Base-by-base conservation (phyloP, 2,797 vertebrate species). In the Sebastes itinus region DNA sequence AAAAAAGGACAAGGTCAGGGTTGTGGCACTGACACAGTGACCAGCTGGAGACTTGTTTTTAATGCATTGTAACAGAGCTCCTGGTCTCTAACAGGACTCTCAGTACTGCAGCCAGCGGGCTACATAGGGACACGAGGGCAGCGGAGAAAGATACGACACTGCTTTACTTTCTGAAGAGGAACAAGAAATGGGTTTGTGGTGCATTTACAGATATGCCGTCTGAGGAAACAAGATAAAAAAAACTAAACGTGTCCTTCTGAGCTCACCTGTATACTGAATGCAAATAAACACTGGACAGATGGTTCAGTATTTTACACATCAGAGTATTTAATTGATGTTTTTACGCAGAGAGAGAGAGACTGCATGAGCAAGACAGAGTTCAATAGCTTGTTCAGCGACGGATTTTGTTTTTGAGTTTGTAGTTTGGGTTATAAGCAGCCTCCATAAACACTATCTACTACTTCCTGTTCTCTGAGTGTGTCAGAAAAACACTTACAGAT, bases 21-120 rank as follows among this genome's bases (percentile, higher is more conserved):
- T 60, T 30, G 58, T 8, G 64, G 62, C 69, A 18, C 28, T 5
- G 64, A 73, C 61, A 81, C 49, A 16, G 13, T 33, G 42, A 86
- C 68, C 83, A 91, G 83, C 84, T 88, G 87, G 84, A 86, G 79
- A 62, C 6, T 61, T 82, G 74, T 76, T 86, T 85, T 72, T 60
- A 55, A 82, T 70, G 65, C 38, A 54, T 69, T 23, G 6, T 49
- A 87, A 77, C 68, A 42, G 22, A 1, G 42, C 58, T 75, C 2
- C 35, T 65, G 2, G 7, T 78, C 83, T 75, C 13, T 6, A 42
- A 77, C 30, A 58, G 54, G 63, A 56, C 14, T 66, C 74, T 72
- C 20, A 12, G 52, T 11, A 6, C 56, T 38, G 56, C 8, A 54
- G 78, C 49, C 52, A 30, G 60, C 2, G 0, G 55, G 65, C 5